phyloP scores from a whole-genome alignment of 2,888 invertebrate species.

The Drosophila macrothrix region DNA sequence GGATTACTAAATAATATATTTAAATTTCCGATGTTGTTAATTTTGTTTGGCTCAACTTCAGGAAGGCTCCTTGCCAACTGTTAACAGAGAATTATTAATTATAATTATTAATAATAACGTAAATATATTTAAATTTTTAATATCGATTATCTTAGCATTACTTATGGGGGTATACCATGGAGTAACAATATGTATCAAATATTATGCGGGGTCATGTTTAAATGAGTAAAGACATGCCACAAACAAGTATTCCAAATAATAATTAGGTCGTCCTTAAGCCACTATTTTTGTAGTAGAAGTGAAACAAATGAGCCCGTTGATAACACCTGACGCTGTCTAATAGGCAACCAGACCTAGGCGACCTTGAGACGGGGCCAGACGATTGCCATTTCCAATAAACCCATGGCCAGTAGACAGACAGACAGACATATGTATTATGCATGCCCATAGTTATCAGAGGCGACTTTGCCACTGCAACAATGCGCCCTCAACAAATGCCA shows the following conservation, averaged over 20 bases:
- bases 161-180: background rate
- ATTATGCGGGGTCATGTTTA: background rate
- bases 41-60: background rate
- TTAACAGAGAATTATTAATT: too few species aligned
- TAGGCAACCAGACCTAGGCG: constrained; percentile 1
- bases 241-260: background rate
- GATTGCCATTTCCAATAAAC: constrained; percentile 36
- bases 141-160: background rate
- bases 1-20: background rate
- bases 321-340: constrained; percentile 33
- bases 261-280: background rate
- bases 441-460: constrained; percentile 45
- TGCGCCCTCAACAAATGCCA: constrained; percentile 71
- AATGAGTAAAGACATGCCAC: background rate
- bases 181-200: background rate
- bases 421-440: constrained; percentile 32
- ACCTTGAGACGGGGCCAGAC: constrained; percentile 42
- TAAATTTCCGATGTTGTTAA: background rate
- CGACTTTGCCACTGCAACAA: constrained; percentile 47
- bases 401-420: constrained; percentile 32
- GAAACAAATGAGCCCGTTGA: constrained; percentile 32
- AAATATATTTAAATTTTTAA: background rate
- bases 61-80: too few species aligned
- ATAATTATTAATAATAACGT: too few species aligned
- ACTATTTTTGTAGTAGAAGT: background rate